phyloP scores from a whole-genome alignment of 2,888 invertebrate genomes.

The Rhogogaster chlorosoma region DNA sequence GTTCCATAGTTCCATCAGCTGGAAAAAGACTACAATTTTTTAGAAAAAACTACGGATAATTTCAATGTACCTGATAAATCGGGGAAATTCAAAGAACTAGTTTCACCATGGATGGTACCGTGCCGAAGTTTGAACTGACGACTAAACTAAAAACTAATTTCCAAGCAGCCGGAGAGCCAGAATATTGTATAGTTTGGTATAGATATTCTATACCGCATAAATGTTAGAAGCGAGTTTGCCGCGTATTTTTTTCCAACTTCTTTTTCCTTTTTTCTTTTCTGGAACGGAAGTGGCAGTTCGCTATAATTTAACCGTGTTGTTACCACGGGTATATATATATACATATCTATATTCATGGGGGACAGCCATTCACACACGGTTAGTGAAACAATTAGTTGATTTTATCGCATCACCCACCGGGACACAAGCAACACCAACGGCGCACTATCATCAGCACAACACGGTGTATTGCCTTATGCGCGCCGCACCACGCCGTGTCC shows the following conservation, averaged over 20 bases:
- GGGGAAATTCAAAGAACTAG: too few relatives aligned
- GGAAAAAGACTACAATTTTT: not conserved
- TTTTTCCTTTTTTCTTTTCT: conserved; percentile 2
- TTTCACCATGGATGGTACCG: too few relatives aligned
- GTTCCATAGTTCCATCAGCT: not conserved
- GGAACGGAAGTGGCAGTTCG: conserved; percentile 50
- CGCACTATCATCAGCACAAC: conserved; percentile 24
- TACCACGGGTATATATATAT: conserved; percentile 9
- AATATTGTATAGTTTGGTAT: not conserved
- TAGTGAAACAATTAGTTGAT: conserved; percentile 78
- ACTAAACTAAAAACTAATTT: too few relatives aligned
- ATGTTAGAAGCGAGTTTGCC: not conserved
- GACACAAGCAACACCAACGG: conserved; percentile 33
- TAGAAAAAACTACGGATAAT: too few relatives aligned
- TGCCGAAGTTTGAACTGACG: too few relatives aligned
- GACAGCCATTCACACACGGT: conserved; percentile 76
- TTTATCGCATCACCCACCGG: conserved; percentile 73
- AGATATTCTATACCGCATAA: not conserved
- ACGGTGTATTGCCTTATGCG: conserved; percentile 36
- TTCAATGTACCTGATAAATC: too few relatives aligned
- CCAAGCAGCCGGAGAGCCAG: not conserved
- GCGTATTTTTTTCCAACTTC: not conserved
- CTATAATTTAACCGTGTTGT: conserved; percentile 47
- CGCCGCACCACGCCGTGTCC: not conserved
- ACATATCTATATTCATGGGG: conserved; percentile 22